Percentiles rank a stretch among this genome's conserved stretches.
Conservation (phyloP, 2,113 vertebrate species). For the Gallinago jamesoni region DNA sequence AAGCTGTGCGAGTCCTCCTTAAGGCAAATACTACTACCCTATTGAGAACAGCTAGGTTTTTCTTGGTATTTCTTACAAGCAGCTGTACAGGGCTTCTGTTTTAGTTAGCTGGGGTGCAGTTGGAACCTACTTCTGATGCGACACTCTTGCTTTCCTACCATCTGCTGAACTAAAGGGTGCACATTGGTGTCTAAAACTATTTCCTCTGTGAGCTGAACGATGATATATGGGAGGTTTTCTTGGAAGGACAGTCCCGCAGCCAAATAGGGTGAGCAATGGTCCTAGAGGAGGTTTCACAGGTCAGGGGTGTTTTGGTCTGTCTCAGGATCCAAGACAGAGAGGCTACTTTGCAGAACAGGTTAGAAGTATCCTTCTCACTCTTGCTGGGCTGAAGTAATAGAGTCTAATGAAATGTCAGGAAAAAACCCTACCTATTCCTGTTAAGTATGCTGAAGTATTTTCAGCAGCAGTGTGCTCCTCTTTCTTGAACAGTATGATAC, state of each 20-base stretch:
- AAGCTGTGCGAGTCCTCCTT: not conserved
- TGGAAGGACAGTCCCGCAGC: not conserved
- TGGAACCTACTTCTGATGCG: not conserved
- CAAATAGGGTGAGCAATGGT: accelerated
- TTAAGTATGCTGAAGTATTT: not conserved
- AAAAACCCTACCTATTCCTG: not conserved
- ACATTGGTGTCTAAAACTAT: not conserved
- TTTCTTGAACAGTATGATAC: accelerated
- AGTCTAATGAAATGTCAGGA: not conserved
- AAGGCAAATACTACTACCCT: not conserved
- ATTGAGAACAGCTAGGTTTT: not conserved
- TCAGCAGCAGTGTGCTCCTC: not conserved
- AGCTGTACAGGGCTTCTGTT: not conserved
- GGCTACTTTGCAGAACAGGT: not conserved
- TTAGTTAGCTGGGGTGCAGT: not conserved
- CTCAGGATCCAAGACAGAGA: not conserved
- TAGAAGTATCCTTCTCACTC: not conserved
- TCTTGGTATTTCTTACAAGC: not conserved
- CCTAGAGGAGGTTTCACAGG: not conserved
- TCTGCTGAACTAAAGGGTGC: not conserved
- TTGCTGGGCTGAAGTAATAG: not conserved
- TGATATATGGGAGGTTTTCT: not conserved
- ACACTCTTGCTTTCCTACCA: not conserved
- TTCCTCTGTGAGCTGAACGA: not conserved
- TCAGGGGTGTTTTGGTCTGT: not conserved